phyloP scores from a whole-genome alignment of 2,113 vertebrate genomes.

The Gasterosteus nipponicus region DNA sequence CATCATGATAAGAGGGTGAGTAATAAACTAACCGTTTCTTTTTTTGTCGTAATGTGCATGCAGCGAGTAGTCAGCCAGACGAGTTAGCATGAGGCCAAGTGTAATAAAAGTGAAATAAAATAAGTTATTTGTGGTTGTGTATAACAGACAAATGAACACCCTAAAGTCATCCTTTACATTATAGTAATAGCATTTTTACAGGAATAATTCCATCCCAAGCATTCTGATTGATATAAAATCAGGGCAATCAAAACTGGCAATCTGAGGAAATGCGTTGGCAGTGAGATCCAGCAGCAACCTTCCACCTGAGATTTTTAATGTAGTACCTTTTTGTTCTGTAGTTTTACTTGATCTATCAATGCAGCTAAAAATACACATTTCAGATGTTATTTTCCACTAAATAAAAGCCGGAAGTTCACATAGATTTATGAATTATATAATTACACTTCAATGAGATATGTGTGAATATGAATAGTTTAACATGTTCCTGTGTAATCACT shows the following conservation, averaged over 20 bases:
- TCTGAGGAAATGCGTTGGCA: too few species aligned
- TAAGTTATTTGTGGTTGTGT: background rate
- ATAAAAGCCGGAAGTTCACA: background rate
- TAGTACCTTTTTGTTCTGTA: background rate
- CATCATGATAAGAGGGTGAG: too few species aligned
- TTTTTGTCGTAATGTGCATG: background rate
- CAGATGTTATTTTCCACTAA: background rate
- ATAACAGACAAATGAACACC: background rate
- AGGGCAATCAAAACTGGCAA: too few species aligned
- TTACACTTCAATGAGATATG: slow-evolving; percentile 7
- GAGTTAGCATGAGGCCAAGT: background rate
- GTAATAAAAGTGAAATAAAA: background rate
- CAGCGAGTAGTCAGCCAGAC: background rate
- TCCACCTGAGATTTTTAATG: too few species aligned
- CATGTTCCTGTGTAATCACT: slow-evolving; percentile 6
- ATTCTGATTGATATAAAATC: too few species aligned
- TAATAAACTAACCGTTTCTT: too few species aligned
- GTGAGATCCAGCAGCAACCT: too few species aligned
- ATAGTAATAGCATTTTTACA: too few species aligned
- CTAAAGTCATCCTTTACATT: background rate
- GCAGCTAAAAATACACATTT: background rate
- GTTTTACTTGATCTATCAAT: background rate
- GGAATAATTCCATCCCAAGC: too few species aligned
- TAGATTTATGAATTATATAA: background rate
- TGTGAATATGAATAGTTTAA: background rate